Conservation (phyloP, 2,797 vertebrate species). For the Manis javanica region DNA sequence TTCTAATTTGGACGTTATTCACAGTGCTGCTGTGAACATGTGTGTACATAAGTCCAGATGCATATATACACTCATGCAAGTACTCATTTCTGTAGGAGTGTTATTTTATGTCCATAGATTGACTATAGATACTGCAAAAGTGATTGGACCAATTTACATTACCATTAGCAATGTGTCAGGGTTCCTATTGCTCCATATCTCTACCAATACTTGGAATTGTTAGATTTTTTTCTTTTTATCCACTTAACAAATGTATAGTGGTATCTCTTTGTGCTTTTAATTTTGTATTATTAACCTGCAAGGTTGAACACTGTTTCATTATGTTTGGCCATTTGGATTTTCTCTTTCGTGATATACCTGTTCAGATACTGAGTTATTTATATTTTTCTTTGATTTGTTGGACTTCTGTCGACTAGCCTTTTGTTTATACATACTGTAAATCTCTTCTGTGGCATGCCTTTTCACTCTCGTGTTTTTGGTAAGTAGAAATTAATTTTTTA, state of each 20-base stretch:
- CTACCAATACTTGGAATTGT: not conserved
- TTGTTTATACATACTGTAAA: not conserved
- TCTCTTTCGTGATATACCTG: not conserved
- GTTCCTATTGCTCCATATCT: not conserved
- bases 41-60: not conserved
- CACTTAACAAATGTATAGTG: not conserved
- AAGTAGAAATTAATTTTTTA: conserved; percentile 54
- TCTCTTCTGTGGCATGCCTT: not conserved
- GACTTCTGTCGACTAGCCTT: not conserved
- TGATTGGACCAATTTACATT: not conserved
- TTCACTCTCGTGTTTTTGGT: conserved; percentile 20
- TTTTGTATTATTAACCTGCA: conserved; percentile 1
- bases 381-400: conserved; percentile 45
- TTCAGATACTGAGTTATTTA: not conserved
- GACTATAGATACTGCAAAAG: not conserved
- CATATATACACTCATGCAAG: not conserved
- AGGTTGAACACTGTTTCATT: not conserved
- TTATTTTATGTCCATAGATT: not conserved
- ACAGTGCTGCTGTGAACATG: not conserved
- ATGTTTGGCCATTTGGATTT: conserved; percentile 30
- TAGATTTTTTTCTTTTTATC: conserved; percentile 8
- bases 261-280: conserved; percentile 26
- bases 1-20: not conserved
- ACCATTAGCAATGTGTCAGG: not conserved
- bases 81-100: not conserved